Evolutionary conservation across 1,140 invertebrate genomes (phyloP), one percentile per base, ranked within the genome.

Genomic region (Chlorops oryzae): DNA sequence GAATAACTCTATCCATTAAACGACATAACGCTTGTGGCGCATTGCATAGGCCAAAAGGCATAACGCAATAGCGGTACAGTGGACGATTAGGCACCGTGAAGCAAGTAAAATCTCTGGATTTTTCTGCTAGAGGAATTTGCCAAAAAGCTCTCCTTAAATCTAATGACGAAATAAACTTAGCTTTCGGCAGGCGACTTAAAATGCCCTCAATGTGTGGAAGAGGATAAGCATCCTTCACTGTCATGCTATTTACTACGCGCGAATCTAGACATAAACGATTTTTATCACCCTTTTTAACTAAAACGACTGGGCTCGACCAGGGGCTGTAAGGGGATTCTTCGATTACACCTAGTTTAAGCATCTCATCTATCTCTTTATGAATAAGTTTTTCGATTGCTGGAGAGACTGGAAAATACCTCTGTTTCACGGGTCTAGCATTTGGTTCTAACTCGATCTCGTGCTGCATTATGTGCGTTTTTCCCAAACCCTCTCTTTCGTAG

Each of bases 261-360:
- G 63, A 65, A 44, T 75, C 72, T 13, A 73, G 55, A 47, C 67
- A 73, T 51, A 73, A n/a, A 61, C 49, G 21, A 22, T 44, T 20
- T 27, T 55, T 52, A 17, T 45, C 54, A 5, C 49, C 49, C 27
- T 51, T 55, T 9, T 24, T 18, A 17, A 54, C 38, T n/a, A 50
- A 34, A 21, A 44, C 41, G 12, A 13, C 41, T 24, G 49, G 49
- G 12, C 21, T 37, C 13, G 40, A 44, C 49, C 40, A 51, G 9
- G 28, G 28, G 15, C 28, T 32, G 28, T 32, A 10, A 10, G 28
- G 28, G 15, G 28, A 32, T 32, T 41, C 32, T 42, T 61, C 58
- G 4, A 65, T 47, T 10, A 65, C 47, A 0, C 46, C 62, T 17
- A 49, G 15, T 13, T 39, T 18, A 0, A 61, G 38, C 59, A 65